Conservation (phyloP, 2,113 vertebrate species). For the Papio anubis region DNA sequence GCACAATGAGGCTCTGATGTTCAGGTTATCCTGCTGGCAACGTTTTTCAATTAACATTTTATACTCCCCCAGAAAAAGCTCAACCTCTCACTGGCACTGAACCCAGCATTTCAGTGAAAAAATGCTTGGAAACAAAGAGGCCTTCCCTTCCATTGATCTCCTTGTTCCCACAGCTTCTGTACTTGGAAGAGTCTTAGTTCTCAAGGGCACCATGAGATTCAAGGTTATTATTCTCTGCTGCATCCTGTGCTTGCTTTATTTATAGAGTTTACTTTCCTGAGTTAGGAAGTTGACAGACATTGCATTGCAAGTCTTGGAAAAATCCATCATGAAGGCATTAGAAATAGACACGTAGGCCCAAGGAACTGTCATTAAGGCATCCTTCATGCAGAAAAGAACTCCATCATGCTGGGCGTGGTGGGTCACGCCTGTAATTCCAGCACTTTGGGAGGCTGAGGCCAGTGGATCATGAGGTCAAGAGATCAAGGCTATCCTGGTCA, state of each 20-base stretch:
- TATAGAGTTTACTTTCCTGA: background rate
- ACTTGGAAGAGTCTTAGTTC: background rate
- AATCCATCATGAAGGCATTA: background rate
- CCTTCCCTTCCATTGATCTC: background rate
- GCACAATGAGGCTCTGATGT: slow-evolving; percentile 8
- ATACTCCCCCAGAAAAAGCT: slow-evolving; percentile 22
- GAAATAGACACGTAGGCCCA: background rate
- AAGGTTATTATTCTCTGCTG: background rate
- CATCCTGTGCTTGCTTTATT: background rate
- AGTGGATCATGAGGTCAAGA: too few species aligned
- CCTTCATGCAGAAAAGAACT: background rate
- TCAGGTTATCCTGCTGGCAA: slow-evolving; percentile 35
- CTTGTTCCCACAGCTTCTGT: background rate
- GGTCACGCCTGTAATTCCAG: too few species aligned
- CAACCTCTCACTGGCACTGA: slow-evolving; percentile 24
- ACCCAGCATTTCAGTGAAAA: background rate
- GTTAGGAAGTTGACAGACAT: background rate
- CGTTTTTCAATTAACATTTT: slow-evolving; percentile 67
- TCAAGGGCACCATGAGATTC: background rate
- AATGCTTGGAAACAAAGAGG: background rate
- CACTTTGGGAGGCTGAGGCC: too few species aligned
- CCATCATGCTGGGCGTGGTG: background rate
- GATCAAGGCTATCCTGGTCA: too few species aligned
- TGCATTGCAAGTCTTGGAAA: background rate
- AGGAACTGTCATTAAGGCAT: background rate